phyloP scores from a whole-genome alignment of 1,140 invertebrate genomes.

The Stegodyphus mimosarum region DNA sequence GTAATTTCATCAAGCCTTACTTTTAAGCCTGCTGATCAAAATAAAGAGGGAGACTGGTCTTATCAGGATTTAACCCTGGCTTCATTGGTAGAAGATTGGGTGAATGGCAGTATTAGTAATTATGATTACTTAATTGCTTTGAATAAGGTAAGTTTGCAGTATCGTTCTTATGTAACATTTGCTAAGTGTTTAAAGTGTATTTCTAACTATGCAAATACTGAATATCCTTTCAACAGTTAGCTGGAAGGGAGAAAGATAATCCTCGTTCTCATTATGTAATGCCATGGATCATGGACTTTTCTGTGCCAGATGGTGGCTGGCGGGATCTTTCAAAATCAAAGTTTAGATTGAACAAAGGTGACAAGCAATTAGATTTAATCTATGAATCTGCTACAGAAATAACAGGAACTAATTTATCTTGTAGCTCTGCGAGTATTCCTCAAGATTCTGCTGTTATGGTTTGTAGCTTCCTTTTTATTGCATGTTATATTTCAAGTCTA shows the following conservation, averaged over 20 bases:
- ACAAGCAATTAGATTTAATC: slow-evolving; percentile 92
- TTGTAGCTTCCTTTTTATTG: slow-evolving; percentile 1
- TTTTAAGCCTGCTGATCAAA: slow-evolving; percentile 15
- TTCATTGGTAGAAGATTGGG: slow-evolving; percentile 75
- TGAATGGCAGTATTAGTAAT: slow-evolving; percentile 85
- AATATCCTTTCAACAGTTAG: slow-evolving; percentile 71
- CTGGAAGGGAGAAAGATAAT: slow-evolving; percentile 82
- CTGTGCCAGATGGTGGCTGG: slow-evolving; percentile 84
- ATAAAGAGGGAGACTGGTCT: slow-evolving; percentile 34
- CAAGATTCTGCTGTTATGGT: slow-evolving; percentile 46
- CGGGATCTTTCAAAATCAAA: slow-evolving; percentile 94
- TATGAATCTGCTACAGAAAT: slow-evolving; percentile 73
- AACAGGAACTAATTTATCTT: slow-evolving; percentile 23
- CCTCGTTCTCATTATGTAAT: slow-evolving; percentile 94
- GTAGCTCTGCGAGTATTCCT: slow-evolving; percentile 23
- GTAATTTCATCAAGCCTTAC: not conserved
- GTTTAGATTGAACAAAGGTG: slow-evolving; percentile 95
- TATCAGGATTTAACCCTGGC: not conserved
- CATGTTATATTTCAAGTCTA: not conserved
- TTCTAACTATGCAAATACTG: not conserved
- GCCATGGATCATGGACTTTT: slow-evolving; percentile 97
- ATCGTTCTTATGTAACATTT: not conserved
- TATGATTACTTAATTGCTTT: slow-evolving; percentile 91
- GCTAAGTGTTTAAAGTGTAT: slow-evolving; percentile 3
- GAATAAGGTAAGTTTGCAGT: slow-evolving; percentile 73